A percentile compares a stretch with the other conserved stretches of the same genome.
phyloP scores from a whole-genome alignment of 2,888 invertebrate species.

The Polydrusus pterygomalis region DNA sequence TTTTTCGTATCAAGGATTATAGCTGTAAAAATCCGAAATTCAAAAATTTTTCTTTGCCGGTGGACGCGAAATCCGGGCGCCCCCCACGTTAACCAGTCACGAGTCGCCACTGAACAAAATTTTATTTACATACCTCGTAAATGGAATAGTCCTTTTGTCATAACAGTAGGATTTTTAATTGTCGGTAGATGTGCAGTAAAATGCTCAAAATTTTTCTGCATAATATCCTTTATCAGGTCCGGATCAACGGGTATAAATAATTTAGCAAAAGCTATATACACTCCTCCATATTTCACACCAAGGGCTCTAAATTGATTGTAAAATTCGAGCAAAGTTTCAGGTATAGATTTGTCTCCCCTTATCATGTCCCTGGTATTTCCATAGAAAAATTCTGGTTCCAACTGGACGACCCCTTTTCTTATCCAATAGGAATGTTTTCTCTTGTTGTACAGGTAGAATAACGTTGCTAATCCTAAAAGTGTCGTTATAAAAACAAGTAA shows the following conservation, averaged over 20 bases:
- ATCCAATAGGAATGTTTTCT: conserved; percentile 54
- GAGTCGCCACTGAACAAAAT: too few relatives aligned
- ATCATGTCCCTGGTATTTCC: conserved; percentile 30
- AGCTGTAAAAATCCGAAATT: too few relatives aligned
- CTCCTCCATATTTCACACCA: conserved; percentile 60
- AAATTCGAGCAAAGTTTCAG: conserved; percentile 6
- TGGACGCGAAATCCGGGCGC: too few relatives aligned
- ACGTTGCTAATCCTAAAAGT: background rate
- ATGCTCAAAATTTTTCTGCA: conserved; percentile 75
- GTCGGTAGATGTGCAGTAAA: conserved; percentile 67
- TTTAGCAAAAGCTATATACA: conserved; percentile 68
- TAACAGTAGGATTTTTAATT: background rate
- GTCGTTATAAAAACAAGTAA: background rate
- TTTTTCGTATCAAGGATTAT: too few relatives aligned
- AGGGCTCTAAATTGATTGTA: conserved; percentile 50
- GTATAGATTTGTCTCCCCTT: conserved; percentile 19
- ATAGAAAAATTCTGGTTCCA: conserved; percentile 43
- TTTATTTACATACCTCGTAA: conserved; percentile 43
- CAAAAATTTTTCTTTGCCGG: too few relatives aligned
- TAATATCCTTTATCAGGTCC: conserved; percentile 69
- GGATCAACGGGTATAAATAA: conserved; percentile 61
- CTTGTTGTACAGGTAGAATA: conserved; percentile 36
- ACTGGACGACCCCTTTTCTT: conserved; percentile 47
- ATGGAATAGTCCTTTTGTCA: conserved; percentile 29
- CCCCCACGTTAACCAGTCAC: too few relatives aligned